Conservation (phyloP, 2,113 vertebrate genomes). For the mouse (Mus musculus) region GRCm39 chr11:35765501-35766000, state of each 20-base stretch:
- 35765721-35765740: not conserved
- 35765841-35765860: not conserved
- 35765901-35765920: not conserved
- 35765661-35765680: not conserved
- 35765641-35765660: not conserved
- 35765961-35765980: not conserved
- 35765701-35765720: slow-evolving; percentile 18
- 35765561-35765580: not conserved
- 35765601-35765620: not conserved
- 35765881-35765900: not conserved
- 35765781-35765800: not conserved
- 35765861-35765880: not conserved
- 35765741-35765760: not conserved
- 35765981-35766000: not conserved
- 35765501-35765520: not conserved
- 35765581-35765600: not conserved
- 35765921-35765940: not conserved
- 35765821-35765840: not conserved
- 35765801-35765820: too few relatives aligned
- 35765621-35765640: not conserved
- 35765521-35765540: not conserved
- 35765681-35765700: not conserved
- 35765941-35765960: not conserved
- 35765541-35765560: not conserved
- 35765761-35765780: not conserved